Conservation (phyloP, 2,113 vertebrate species). For the Sarotherodon lohbergeri region DNA sequence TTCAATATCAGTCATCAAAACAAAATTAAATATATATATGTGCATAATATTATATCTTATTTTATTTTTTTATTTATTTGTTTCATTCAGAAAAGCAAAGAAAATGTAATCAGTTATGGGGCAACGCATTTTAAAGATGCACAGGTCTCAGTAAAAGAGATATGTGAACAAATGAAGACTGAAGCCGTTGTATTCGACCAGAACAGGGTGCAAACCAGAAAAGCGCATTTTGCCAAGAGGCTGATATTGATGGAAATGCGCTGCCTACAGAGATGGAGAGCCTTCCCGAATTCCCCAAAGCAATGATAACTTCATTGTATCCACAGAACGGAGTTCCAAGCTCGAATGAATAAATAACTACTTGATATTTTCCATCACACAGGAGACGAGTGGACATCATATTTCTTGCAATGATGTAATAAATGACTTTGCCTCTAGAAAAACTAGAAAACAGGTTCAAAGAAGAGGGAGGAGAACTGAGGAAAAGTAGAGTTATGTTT, state of each 20-base stretch:
- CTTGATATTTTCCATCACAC: not conserved
- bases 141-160: not conserved
- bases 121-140: not conserved
- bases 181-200: not conserved
- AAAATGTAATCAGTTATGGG: not conserved
- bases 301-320: not conserved
- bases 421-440: not conserved
- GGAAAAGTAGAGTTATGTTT: not conserved
- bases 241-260: not conserved
- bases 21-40: not conserved
- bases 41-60: not conserved
- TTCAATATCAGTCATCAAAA: not conserved
- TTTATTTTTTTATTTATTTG: not conserved
- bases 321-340: not conserved
- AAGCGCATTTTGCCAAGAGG: not conserved
- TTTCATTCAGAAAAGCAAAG: not conserved
- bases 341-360: not conserved
- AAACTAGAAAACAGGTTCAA: not conserved
- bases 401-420: not conserved
- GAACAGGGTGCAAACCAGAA: not conserved
- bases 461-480: not conserved
- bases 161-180: rapidly evolving
- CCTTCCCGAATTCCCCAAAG: not conserved
- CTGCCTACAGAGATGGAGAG: not conserved
- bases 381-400: not conserved